Evolutionary conservation across 30 jellyfish, hydroid and myxozoan genomes (phyloP).

Genomic region (Aurelia coerulea): DNA sequence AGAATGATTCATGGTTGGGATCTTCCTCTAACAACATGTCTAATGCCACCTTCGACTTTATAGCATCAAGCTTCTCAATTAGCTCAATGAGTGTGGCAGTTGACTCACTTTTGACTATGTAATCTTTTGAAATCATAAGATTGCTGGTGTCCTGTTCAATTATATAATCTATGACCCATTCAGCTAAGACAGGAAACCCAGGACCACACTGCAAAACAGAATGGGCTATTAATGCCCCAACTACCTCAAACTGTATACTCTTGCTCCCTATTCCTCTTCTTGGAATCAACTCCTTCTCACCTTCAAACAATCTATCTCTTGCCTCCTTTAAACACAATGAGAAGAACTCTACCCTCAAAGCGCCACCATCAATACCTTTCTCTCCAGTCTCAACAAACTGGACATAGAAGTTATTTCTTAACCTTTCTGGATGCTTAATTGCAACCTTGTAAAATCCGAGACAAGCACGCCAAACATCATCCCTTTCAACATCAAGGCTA

Average conservation of each 20-base stretch:
- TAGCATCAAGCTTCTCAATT: slow-evolving; percentile 9
- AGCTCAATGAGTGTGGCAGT: slow-evolving; percentile 8
- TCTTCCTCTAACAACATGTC: slow-evolving; percentile 3
- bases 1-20: not conserved
- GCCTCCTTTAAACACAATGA: slow-evolving; percentile 7
- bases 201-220: not conserved
- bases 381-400: no score
- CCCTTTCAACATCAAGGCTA: no score
- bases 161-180: slow-evolving; percentile 17
- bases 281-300: slow-evolving; percentile 19
- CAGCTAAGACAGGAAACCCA: not conserved
- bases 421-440: no score
- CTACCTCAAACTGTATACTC: slow-evolving; percentile 15
- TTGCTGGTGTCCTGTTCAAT: not conserved
- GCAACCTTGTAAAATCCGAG: no score
- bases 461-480: no score
- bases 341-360: not conserved
- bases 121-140: not conserved
- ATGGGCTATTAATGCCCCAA: slow-evolving; percentile 23
- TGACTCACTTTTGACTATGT: no score
- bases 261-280: no score
- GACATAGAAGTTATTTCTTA: no score
- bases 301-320: slow-evolving; percentile 10
- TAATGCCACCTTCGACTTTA: not conserved
- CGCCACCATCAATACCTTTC: slow-evolving; percentile 21